Evolutionary conservation across 1,140 invertebrate species (phyloP), one percentile per base, ranked within the genome.

Genomic region (Megalonaias nervosa): DNA sequence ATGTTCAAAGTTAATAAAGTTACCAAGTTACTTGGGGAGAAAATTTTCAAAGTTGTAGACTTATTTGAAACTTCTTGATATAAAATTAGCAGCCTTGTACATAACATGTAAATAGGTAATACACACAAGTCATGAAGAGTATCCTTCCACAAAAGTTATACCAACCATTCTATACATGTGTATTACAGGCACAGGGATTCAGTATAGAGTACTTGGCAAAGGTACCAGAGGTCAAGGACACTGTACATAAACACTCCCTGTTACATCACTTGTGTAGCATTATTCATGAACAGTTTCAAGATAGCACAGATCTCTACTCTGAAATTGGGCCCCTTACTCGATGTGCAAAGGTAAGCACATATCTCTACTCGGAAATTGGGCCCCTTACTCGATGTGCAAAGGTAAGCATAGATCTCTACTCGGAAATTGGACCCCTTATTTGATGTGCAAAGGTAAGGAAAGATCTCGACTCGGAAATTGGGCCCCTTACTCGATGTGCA

Each of bases 171-270:
- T 75, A 16, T 74, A n/a, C 66, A 61, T 55, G 72, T 65, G 59
- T 64, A 15, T 86, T 87, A 59, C 84, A 94, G 93, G 95, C 96
- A 17, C 98, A 98, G 93, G 99, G 98, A 48, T 99, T 99, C 92
- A 97, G 98, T 90, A 94, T 99, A 82, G 98, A 99, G 86, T 99
- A 99, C 91, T 92, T 99, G 82, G 93, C 97, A 65, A 99, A 99
- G 93, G 97, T 99, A 82, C 97, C 98, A 83, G 99, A 99, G 93
- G 98, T 99, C 2, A 99, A 99, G 92, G 98, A 99, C 90, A 99
- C 98, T 0, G 97, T 99, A 48, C 97, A 99, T 90, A 99, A 99
- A 91, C 97, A 99, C 91, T 98, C 98, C 31, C 92, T 99, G 73
- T 93, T 99, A 60, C 97, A 99, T 91, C 98, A 99, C 92, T 93